Percentiles rank a stretch among this genome's conserved stretches.
Evolutionary conservation across 1,140 invertebrate species (phyloP).

Genomic region (Littorina saxatilis): DNA sequence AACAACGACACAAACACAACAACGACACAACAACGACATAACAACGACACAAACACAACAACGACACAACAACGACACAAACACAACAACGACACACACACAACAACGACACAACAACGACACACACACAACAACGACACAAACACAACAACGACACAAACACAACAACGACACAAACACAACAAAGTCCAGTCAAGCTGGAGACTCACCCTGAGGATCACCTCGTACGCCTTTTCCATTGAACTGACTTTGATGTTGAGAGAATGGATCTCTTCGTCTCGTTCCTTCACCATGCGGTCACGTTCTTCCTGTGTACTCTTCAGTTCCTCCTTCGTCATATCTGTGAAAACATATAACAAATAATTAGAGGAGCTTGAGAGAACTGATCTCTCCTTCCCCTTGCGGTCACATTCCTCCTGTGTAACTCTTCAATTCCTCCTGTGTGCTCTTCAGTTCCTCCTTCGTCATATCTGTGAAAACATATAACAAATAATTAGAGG

Average conservation of each 20-base stretch:
- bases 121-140: too few relatives aligned
- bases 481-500: too few relatives aligned
- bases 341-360: background rate
- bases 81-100: too few relatives aligned
- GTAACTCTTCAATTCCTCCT: slow-evolving; percentile 49
- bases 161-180: background rate
- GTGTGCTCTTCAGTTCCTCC: slow-evolving; percentile 57
- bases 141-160: too few relatives aligned
- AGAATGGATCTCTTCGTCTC: slow-evolving; percentile 56
- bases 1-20: too few relatives aligned
- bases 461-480: slow-evolving; percentile 44
- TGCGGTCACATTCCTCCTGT: slow-evolving; percentile 56
- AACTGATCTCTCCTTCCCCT: too few relatives aligned
- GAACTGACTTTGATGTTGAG: slow-evolving; percentile 61
- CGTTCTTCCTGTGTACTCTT: slow-evolving; percentile 59
- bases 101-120: too few relatives aligned
- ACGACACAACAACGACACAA: too few relatives aligned
- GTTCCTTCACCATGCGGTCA: slow-evolving; percentile 54
- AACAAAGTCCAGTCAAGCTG: background rate
- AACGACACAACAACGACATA: too few relatives aligned
- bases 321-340: slow-evolving; percentile 55
- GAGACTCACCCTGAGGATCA: slow-evolving; percentile 51
- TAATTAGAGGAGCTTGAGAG: too few relatives aligned
- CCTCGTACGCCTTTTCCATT: slow-evolving; percentile 65
- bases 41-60: too few relatives aligned